Evolutionary conservation across 1,140 invertebrate genomes (phyloP), one percentile per base, ranked within the genome.

Genomic region (Harpegnathos saltator): DNA sequence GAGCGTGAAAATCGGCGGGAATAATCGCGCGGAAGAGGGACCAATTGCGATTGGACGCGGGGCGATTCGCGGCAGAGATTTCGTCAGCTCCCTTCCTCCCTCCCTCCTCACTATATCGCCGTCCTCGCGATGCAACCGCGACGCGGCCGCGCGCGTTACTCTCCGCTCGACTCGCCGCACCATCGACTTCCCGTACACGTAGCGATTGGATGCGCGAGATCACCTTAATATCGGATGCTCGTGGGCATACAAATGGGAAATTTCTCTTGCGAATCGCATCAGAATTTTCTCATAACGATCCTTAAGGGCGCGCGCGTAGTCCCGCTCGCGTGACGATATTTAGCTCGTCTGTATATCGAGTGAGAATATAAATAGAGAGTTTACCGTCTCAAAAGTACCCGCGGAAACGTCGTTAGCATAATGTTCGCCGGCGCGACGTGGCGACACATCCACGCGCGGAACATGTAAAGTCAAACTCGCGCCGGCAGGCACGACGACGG

Each of bases 311-410:
- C 33, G 17, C 24, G 17, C 58, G 77, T 77, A 80, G 48, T 58
- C 63, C 52, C 17, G 44, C 33, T 63, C 65, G 26, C 71, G 26
- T 54, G 11, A 33, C 77, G n/a, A 44, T 48, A 66, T 86, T 82
- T 50, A 73, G 63, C 59, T 84, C 63, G 81, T n/a, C n/a, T 84
- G 7, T 84, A 86, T 80, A 44, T 44, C 38, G 38, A 68, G 85
- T 17, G 72, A 63, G 89, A 91, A 90, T 91, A 90, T 91, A 90
- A 90, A 91, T 91, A 88, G 89, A 73, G 73, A 90, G 83, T 91
- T 90, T 90, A 90, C 87, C 90, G 84, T 87, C 83, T 83, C 62
- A 83, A 78, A 85, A 62, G 58, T 85, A 78, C 59, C 83, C 62
- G 44, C 69, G 82, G 62, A 81, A 85, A 90, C 56, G 62, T 77